Evolutionary conservation across 2,113 vertebrate genomes (phyloP).

Genomic region (Poeciliopsis retropinna): DNA sequence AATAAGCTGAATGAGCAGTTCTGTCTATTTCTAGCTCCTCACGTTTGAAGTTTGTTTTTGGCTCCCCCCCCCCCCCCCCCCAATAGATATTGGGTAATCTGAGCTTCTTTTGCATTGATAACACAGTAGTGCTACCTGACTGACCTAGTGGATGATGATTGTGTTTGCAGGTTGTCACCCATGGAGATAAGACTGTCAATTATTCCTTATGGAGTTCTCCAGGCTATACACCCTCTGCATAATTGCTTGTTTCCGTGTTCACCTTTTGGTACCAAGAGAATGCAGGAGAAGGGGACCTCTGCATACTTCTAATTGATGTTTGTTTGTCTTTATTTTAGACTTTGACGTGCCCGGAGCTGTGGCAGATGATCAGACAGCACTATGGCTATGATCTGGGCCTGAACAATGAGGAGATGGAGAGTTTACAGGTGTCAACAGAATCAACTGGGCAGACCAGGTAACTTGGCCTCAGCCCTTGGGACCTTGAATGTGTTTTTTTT

Average conservation of each 20-base stretch:
- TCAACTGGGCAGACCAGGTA: constrained; percentile 84
- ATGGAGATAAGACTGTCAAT: constrained; percentile 21
- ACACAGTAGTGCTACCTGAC: constrained; percentile 13
- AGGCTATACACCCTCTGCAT: constrained; percentile 8
- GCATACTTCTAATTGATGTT: background rate
- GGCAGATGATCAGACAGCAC: constrained; percentile 91
- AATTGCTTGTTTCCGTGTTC: background rate
- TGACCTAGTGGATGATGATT: background rate
- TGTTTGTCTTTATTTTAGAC: constrained; percentile 73
- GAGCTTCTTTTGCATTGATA: background rate
- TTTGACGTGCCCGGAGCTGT: constrained; percentile 85
- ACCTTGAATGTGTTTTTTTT: background rate
- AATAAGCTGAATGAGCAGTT: background rate
- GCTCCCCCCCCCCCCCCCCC: too few species aligned
- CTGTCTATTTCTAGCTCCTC: background rate
- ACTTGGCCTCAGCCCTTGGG: background rate
- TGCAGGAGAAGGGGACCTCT: background rate
- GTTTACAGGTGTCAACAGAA: constrained; percentile 80
- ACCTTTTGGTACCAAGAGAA: background rate
- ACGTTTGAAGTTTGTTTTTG: background rate
- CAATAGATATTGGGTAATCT: background rate
- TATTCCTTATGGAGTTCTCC: background rate
- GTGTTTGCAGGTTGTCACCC: constrained; percentile 8
- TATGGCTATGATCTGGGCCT: constrained; percentile 93
- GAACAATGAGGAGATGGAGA: constrained; percentile 92